phyloP scores from a whole-genome alignment of 92 coral and sea anemone genomes.

The Blastomussa wellsi region DNA sequence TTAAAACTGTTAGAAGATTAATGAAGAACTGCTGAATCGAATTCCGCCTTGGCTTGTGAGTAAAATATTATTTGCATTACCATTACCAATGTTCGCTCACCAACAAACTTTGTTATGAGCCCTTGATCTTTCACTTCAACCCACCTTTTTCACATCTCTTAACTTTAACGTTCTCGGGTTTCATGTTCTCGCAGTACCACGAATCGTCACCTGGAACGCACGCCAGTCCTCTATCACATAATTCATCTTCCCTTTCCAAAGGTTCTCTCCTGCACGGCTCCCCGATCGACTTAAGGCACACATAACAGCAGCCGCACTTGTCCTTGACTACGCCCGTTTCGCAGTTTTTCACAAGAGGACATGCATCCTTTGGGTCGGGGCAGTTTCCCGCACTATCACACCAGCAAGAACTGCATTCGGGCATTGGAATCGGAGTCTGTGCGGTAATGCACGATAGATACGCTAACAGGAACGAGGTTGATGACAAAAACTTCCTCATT shows the following conservation, averaged over 20 bases:
- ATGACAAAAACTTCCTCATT: neutral
- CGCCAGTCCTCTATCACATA: slow-evolving; percentile 54
- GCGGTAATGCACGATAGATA: neutral
- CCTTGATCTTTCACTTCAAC: neutral
- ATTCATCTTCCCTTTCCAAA: slow-evolving; percentile 35
- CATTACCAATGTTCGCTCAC: too few relatives aligned
- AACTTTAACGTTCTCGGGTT: slow-evolving; percentile 35
- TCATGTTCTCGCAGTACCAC: slow-evolving; percentile 38
- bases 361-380: slow-evolving; percentile 42
- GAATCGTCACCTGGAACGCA: slow-evolving; percentile 51
- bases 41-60: too few relatives aligned
- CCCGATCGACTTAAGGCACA: slow-evolving; percentile 66
- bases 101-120: too few relatives aligned
- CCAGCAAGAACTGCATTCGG: slow-evolving; percentile 33
- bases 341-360: slow-evolving; percentile 56
- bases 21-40: neutral
- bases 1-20: neutral
- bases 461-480: neutral
- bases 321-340: slow-evolving; percentile 67
- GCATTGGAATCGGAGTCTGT: neutral
- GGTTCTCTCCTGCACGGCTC: slow-evolving; percentile 65
- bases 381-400: slow-evolving; percentile 37
- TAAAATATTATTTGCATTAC: too few relatives aligned
- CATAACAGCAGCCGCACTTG: slow-evolving; percentile 73
- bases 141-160: slow-evolving; percentile 74